These are phyloP conservation scores for Trachelus troglodyta DNA, from an alignment of 2,888 invertebrate species.

Conservation along the genomic window DNA sequence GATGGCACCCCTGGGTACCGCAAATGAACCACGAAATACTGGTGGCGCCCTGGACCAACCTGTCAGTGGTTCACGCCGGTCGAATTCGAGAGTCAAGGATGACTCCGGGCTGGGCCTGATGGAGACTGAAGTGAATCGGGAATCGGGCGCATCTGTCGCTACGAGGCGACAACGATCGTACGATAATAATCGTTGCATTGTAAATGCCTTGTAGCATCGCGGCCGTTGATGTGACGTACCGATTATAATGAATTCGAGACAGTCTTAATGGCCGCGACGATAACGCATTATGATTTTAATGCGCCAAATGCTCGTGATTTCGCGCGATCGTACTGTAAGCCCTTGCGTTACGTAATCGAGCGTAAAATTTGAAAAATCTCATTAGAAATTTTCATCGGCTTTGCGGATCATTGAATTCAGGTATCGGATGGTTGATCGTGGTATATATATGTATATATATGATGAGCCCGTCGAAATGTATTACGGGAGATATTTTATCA, in stretches of 20 bases:
- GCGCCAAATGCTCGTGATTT: slow-evolving; percentile 53
- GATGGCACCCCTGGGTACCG: slow-evolving; percentile 67
- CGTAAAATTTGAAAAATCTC: slow-evolving; percentile 65
- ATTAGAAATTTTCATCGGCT: slow-evolving; percentile 38
- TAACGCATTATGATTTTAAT: slow-evolving; percentile 56
- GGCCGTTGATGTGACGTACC: neutral
- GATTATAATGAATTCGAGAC: slow-evolving; percentile 50
- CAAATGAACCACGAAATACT: slow-evolving; percentile 67
- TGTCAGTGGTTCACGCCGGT: slow-evolving; percentile 42
- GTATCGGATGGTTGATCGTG: no score
- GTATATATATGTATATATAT: no score
- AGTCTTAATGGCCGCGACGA: slow-evolving; percentile 27
- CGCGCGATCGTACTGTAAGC: slow-evolving; percentile 16
- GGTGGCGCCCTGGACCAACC: slow-evolving; percentile 61
- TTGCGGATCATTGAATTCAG: neutral
- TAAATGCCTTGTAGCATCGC: neutral
- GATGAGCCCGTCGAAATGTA: no score
- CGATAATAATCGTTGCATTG: slow-evolving; percentile 8
- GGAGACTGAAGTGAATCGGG: slow-evolving; percentile 1
- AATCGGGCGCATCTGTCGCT: slow-evolving; percentile 54
- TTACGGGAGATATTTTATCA: no score
- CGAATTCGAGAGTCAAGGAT: no score
- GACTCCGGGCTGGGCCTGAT: slow-evolving; percentile 36
- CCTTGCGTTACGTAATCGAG: slow-evolving; percentile 57
- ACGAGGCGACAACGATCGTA: slow-evolving; percentile 3